phyloP scores from a whole-genome alignment of 2,113 vertebrate species.

The Zeus faber region DNA sequence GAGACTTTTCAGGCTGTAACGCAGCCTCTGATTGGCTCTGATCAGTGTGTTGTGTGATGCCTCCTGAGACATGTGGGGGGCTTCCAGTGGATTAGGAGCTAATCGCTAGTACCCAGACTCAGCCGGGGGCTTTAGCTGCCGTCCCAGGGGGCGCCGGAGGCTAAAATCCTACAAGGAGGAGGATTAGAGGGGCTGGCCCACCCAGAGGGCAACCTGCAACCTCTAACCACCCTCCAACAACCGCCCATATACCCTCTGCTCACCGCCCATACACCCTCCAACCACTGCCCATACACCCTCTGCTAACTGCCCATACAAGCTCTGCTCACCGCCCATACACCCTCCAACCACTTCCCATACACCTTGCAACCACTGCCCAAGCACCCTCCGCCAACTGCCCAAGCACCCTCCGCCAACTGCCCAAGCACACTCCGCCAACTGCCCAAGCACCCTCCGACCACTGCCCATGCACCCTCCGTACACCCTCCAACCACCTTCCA shows the following conservation, averaged over 20 bases:
- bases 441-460: no score
- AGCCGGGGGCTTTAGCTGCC: conserved; percentile 23
- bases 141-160: conserved; percentile 15
- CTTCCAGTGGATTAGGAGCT: conserved; percentile 34
- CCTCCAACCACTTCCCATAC: not conserved
- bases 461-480: no score
- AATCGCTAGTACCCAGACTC: conserved; percentile 29
- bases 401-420: no score
- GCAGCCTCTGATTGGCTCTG: not conserved
- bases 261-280: not conserved
- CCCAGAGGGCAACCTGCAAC: not conserved
- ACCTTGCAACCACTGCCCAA: no score
- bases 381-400: no score
- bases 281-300: no score
- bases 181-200: conserved; percentile 26
- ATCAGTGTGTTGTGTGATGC: conserved; percentile 6
- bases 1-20: no score
- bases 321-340: no score
- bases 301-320: no score
- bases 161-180: conserved; percentile 21
- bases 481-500: no score
- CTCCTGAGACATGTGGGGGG: conserved; percentile 9
- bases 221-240: not conserved
- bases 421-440: no score
- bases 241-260: no score